A percentile compares a stretch with the other conserved stretches of the same genome.
These are phyloP conservation scores for Nicator chloris DNA, from an alignment of 2,113 vertebrate genomes.

Conservation along the genomic window DNA sequence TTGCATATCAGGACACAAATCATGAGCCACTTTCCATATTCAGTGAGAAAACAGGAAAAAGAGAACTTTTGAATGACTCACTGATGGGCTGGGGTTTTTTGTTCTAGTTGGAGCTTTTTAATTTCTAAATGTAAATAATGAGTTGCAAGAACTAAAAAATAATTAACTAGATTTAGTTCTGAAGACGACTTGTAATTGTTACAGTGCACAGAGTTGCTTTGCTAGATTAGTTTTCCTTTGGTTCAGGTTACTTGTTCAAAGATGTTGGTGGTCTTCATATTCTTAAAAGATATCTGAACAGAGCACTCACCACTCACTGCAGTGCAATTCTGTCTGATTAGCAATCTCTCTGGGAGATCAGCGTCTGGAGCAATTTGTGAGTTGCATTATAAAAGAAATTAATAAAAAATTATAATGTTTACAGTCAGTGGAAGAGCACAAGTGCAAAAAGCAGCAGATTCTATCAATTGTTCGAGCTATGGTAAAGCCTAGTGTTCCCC, in stretches of 20 bases:
- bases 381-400: background rate
- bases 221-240: background rate
- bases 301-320: background rate
- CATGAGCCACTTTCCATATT: slow-evolving; percentile 7
- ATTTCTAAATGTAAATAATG: slow-evolving; percentile 34
- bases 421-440: background rate
- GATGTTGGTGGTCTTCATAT: slow-evolving; percentile 25
- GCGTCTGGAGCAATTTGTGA: background rate
- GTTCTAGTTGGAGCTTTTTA: background rate
- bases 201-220: background rate
- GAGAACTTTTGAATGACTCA: background rate
- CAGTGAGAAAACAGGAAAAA: slow-evolving; percentile 58
- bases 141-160: background rate
- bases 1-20: slow-evolving; percentile 17
- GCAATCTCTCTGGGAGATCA: slow-evolving; percentile 4
- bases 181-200: background rate
- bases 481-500: background rate
- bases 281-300: background rate
- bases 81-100: background rate
- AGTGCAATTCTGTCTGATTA: background rate
- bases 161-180: background rate
- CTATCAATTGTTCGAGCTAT: background rate
- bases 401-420: background rate
- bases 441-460: background rate
- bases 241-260: slow-evolving; percentile 19